Evolutionary conservation across 1,140 invertebrate genomes (phyloP).

Genomic region (Rhopalosiphum padi): DNA sequence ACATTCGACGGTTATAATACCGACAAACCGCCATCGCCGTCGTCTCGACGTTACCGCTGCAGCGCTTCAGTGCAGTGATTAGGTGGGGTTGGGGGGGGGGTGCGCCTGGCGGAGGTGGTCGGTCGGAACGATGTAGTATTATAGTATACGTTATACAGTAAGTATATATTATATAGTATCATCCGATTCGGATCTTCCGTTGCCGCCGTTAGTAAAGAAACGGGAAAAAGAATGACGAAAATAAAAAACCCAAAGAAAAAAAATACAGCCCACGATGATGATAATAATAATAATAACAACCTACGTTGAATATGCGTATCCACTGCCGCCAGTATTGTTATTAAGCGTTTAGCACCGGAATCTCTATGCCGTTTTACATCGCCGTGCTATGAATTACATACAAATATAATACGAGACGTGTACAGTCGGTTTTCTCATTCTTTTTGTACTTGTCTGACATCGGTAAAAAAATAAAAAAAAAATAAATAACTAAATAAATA

Average conservation of each 20-base stretch:
- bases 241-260: background rate
- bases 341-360: background rate
- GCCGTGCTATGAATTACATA: background rate
- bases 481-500: background rate
- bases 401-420: constrained; percentile 7
- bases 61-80: background rate
- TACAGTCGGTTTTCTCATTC: background rate
- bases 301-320: background rate
- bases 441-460: background rate
- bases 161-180: background rate
- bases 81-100: no score
- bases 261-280: background rate
- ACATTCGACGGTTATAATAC: background rate
- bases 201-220: background rate
- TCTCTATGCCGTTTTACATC: background rate
- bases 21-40: background rate
- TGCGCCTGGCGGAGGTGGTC: background rate
- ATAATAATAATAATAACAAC: background rate
- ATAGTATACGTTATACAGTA: constrained; percentile 6
- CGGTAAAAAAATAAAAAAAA: background rate
- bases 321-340: background rate
- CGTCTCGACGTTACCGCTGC: background rate
- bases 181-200: constrained; percentile 25
- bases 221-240: background rate
- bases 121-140: constrained; percentile 35